A percentile compares a stretch with the other conserved stretches of the same genome.
phyloP scores from a whole-genome alignment of 2,113 vertebrate genomes.

The Actenoides lindsayi region DNA sequence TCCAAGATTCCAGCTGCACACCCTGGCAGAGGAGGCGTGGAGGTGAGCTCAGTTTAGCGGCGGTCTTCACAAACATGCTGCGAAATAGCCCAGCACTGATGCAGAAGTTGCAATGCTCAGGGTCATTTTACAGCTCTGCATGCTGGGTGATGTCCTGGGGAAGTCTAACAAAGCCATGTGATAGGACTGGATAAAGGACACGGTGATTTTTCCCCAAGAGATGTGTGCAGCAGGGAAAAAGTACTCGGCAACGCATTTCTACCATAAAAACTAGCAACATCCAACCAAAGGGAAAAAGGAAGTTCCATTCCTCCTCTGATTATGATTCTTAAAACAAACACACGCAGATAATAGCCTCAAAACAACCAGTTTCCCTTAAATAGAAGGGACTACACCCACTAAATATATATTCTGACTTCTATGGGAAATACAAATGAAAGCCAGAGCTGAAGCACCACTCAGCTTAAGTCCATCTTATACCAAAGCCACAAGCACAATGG shows the following conservation, averaged over 20 bases:
- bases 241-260: neutral
- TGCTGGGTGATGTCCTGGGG: neutral
- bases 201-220: neutral
- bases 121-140: neutral
- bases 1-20: neutral
- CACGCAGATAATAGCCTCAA: neutral
- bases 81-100: neutral
- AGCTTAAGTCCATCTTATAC: neutral
- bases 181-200: neutral
- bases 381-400: neutral
- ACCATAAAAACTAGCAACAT: neutral
- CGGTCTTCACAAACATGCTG: neutral
- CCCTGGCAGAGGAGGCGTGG: neutral
- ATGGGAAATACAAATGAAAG: neutral
- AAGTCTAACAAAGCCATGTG: neutral
- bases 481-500: neutral
- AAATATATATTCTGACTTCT: neutral
- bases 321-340: constrained; percentile 1
- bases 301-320: constrained; percentile 18
- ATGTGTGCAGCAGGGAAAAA: neutral
- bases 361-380: constrained; percentile 8
- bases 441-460: neutral
- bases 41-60: neutral
- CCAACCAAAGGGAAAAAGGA: neutral
- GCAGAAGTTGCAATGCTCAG: neutral